Conservation (phyloP, 1,140 invertebrate species). For the Drosophila azteca region DNA sequence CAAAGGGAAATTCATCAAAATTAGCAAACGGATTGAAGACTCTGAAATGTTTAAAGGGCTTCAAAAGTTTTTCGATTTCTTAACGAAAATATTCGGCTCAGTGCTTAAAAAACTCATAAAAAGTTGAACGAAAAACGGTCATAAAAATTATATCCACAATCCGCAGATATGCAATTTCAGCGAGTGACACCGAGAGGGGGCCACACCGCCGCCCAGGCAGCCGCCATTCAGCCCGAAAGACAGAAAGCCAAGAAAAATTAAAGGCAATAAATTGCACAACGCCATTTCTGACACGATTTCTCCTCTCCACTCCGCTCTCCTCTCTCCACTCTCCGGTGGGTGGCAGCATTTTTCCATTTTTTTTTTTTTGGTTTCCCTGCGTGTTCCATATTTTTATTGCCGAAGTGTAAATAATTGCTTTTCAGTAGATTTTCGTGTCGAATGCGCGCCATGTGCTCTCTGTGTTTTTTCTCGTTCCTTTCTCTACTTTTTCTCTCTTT, state of each 20-base stretch:
- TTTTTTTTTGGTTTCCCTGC: conserved; percentile 11
- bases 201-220: background rate
- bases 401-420: conserved; percentile 80
- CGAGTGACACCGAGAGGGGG: conserved; percentile 33
- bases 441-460: conserved; percentile 50
- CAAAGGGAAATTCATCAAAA: conserved; percentile 15
- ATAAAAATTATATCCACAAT: conserved; percentile 53
- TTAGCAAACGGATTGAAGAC: conserved; percentile 47
- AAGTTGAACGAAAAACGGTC: conserved; percentile 37
- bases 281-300: conserved; percentile 69
- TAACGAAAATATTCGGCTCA: conserved; percentile 26
- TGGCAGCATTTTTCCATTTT: conserved; percentile 2
- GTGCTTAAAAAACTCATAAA: conserved; percentile 27
- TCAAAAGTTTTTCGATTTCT: conserved; percentile 38
- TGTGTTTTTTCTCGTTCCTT: conserved; percentile 10
- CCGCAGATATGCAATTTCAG: conserved; percentile 58
- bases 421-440: conserved; percentile 75
- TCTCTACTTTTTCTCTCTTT: conserved; percentile 34
- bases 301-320: conserved; percentile 5
- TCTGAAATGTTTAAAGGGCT: conserved; percentile 2
- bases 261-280: conserved; percentile 75
- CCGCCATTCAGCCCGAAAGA: conserved; percentile 4
- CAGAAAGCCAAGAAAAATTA: conserved; percentile 59
- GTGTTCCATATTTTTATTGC: conserved; percentile 73
- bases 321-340: too few relatives aligned